Percentiles rank a stretch among this genome's conserved stretches.
These are phyloP conservation scores for Ondatra zibethicus DNA, from an alignment of 2,113 vertebrate species.

Conservation along the genomic window DNA sequence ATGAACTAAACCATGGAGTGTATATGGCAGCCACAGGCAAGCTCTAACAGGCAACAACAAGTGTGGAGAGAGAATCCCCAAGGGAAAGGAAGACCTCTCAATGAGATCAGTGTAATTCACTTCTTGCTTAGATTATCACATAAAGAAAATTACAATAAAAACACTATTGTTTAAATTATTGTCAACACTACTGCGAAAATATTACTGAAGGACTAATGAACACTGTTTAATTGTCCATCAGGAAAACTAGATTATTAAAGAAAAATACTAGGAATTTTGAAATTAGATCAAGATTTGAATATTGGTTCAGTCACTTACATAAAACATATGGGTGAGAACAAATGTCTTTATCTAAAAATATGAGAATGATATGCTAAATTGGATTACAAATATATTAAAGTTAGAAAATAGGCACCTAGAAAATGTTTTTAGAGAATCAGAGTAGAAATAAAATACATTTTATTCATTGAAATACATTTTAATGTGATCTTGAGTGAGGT, in stretches of 20 bases:
- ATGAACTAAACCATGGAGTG: not conserved
- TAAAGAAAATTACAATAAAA: constrained; percentile 37
- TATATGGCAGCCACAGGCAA: not conserved
- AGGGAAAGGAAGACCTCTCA: not conserved
- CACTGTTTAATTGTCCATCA: not conserved
- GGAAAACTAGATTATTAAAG: not conserved
- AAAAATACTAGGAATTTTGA: not conserved
- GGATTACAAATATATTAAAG: not conserved
- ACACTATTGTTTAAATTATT: constrained; percentile 27
- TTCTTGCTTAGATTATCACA: not conserved
- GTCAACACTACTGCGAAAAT: constrained; percentile 31
- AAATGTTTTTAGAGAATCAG: not conserved
- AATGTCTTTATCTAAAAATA: not conserved
- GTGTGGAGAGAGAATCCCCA: not conserved
- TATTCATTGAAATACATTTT: not conserved
- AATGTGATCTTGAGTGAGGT: too few relatives aligned
- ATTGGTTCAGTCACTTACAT: not conserved
- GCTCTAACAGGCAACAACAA: not conserved
- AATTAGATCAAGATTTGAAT: constrained; percentile 22
- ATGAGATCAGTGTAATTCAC: not conserved
- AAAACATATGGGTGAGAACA: not conserved
- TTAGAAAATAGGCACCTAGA: not conserved
- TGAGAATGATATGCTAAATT: not conserved
- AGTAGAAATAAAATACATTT: not conserved
- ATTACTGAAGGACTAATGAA: not conserved